Conservation (phyloP, 2,113 vertebrate genomes). For the Xenus cinereus region DNA sequence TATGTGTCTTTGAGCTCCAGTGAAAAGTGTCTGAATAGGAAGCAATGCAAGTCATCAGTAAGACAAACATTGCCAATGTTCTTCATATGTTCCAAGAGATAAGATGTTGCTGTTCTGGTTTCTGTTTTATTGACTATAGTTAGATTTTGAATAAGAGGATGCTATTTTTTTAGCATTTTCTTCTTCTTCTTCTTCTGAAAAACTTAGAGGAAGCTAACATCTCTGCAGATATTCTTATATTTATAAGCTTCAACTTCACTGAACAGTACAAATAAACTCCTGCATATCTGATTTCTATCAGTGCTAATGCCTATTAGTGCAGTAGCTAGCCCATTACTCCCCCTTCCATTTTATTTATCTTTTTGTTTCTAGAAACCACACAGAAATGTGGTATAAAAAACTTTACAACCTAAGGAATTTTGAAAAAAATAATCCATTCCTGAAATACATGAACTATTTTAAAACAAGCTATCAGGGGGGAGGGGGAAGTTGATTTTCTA, state of each 20-base stretch:
- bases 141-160: not conserved
- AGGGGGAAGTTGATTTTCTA: not conserved
- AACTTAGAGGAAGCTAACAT: not conserved
- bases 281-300: not conserved
- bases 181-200: not conserved
- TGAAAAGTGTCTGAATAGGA: not conserved
- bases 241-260: not conserved
- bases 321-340: not conserved
- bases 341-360: not conserved
- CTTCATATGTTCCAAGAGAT: not conserved
- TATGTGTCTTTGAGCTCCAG: constrained; percentile 13
- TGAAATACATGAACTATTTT: not conserved
- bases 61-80: not conserved
- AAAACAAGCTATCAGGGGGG: rapidly evolving
- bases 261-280: not conserved
- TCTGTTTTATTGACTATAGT: not conserved
- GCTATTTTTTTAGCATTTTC: not conserved
- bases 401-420: not conserved
- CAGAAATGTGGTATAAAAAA: not conserved
- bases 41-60: constrained; percentile 13
- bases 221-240: not conserved
- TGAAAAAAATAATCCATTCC: not conserved
- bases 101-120: not conserved
- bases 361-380: not conserved
- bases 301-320: not conserved